Base-by-base conservation (phyloP, 2,113 vertebrate genomes). In the Noctilio leporinus region DNA sequence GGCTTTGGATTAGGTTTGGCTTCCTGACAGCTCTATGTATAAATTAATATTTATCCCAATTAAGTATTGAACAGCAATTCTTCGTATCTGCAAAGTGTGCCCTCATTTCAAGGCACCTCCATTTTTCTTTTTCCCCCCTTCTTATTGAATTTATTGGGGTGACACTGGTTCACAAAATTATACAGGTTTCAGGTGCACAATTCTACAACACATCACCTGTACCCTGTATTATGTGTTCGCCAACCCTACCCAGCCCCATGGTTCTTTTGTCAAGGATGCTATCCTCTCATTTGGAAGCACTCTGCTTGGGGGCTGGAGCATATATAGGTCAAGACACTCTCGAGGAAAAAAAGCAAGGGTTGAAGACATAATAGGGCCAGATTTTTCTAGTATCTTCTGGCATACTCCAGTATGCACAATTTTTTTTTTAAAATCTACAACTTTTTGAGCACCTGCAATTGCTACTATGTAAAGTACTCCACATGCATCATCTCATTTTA, bases 1-100 rank as follows among this genome's bases (percentile, higher is more conserved):
- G 78, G 73, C 92, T 90, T 98, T 97, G 97, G 96, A 97, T 97
- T 96, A 93, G 59, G 38, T 94, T 95, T 96, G 89, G 92, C 81
- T 95, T 90, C 75, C 96, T 95, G 95, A 95, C 92, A 97, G 83
- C 86, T 92, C 64, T 85, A 91, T 51, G 12, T 89, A 91, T 65
- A 96, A 96, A 96, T 93, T 80, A 93, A 82, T 85, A 67, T 55
- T 96, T 89, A 95, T 86, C 43, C 38, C 72, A 88, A 73, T 93
- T 89, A 95, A 94, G 70, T 93, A 95, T 95, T 83, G 82, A 95
- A 51, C 81, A 97, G 85, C 0, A 43, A 81, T 94, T 80, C 65
- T 89, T 91, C 45, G n/a, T 96, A 85, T 40, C 57, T 65, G 65
- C 73, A 91, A 96, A 96, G 33, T 69, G 55, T 26, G 14, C 70